A percentile compares a stretch with the other conserved stretches of the same genome.
phyloP scores from a whole-genome alignment of 1,140 invertebrate species.

The Zaprionus taronus region DNA sequence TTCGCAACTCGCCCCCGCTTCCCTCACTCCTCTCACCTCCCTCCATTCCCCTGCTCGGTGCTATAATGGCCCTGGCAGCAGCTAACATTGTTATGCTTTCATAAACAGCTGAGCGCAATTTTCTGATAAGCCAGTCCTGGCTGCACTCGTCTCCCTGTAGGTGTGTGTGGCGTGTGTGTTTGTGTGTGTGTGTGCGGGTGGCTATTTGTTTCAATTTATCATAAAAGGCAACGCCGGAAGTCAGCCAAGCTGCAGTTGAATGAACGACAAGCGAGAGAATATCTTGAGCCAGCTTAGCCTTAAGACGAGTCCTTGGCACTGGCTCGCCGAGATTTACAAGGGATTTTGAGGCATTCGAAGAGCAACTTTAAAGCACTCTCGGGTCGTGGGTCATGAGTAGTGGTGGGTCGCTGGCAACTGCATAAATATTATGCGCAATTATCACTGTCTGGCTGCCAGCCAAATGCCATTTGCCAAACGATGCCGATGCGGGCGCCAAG shows the following conservation, averaged over 20 bases:
- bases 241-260: slow-evolving; percentile 78
- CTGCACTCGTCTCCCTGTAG: slow-evolving; percentile 13
- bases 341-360: slow-evolving; percentile 52
- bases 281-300: slow-evolving; percentile 69
- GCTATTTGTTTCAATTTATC: slow-evolving; percentile 83
- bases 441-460: slow-evolving; percentile 46
- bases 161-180: slow-evolving; percentile 21
- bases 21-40: not conserved
- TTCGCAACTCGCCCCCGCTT: slow-evolving; percentile 48
- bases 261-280: slow-evolving; percentile 64
- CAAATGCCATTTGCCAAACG: slow-evolving; percentile 49
- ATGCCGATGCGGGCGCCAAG: slow-evolving; percentile 15
- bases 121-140: slow-evolving; percentile 76
- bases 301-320: slow-evolving; percentile 71
- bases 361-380: slow-evolving; percentile 23
- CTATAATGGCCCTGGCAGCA: slow-evolving; percentile 57
- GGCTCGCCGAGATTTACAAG: slow-evolving; percentile 57
- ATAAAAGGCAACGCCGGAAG: slow-evolving; percentile 81
- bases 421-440: slow-evolving; percentile 73
- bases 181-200: slow-evolving; percentile 43
- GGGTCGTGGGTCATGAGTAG: not conserved
- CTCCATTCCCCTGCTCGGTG: slow-evolving; percentile 6
- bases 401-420: slow-evolving; percentile 31
- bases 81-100: slow-evolving; percentile 82
- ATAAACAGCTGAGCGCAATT: slow-evolving; percentile 83